phyloP scores from a whole-genome alignment of 2,888 invertebrate species.

The Lapara coniferarum region DNA sequence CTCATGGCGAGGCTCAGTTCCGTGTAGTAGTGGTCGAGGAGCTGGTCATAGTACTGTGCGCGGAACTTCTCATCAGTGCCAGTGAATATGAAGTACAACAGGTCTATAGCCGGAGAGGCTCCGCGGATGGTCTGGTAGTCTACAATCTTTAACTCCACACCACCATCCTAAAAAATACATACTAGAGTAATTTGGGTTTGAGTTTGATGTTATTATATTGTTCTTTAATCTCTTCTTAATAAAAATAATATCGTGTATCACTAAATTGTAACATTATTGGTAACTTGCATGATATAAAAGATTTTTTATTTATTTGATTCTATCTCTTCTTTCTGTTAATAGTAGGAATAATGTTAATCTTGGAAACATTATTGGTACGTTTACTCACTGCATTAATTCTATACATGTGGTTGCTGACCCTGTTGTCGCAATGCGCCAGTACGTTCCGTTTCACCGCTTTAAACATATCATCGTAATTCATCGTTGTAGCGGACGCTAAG shows the following conservation, averaged over 20 bases:
- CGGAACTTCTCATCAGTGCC: constrained; percentile 56
- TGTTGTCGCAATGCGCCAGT: constrained; percentile 15
- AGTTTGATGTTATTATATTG: too few relatives aligned
- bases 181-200: too few relatives aligned
- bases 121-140: constrained; percentile 59
- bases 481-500: neutral
- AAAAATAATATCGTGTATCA: too few relatives aligned
- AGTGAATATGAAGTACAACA: constrained; percentile 55
- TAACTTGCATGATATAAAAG: too few relatives aligned
- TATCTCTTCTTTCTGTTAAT: too few relatives aligned
- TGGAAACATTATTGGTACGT: too few relatives aligned
- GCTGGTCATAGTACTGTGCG: constrained; percentile 41
- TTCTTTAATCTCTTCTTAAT: too few relatives aligned
- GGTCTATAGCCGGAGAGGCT: constrained; percentile 50
- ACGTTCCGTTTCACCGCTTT: neutral
- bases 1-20: constrained; percentile 44
- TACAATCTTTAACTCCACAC: too few relatives aligned
- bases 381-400: constrained; percentile 20
- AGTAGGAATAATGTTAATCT: too few relatives aligned
- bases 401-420: constrained; percentile 27
- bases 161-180: too few relatives aligned
- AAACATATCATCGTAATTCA: neutral
- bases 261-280: too few relatives aligned
- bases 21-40: constrained; percentile 51
- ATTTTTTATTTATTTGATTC: too few relatives aligned